Base-by-base conservation (phyloP, 2,888 invertebrate species). In the Agapostemon virescens region DNA sequence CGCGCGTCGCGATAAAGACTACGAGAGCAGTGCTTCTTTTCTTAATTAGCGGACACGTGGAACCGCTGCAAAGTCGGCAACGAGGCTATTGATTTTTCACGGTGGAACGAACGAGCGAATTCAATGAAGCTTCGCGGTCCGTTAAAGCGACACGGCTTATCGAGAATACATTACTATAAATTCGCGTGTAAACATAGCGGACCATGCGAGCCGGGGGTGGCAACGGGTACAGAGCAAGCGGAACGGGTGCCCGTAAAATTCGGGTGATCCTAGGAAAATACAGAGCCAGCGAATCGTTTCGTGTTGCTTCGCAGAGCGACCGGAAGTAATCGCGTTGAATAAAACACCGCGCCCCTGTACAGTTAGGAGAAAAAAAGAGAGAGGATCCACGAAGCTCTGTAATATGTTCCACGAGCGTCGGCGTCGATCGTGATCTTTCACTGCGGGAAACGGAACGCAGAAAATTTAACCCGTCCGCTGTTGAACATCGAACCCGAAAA, bases 91-190 rank as follows among this genome's bases (percentile, higher is more conserved):
- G 82, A 66, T 79, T 77, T 69, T 74, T 70, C 64, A 33, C 67
- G 64, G 36, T 11, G 38, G 49, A 64, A 52, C 49, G 76, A 42
- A 71, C 52, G 76, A 69, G 40, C 71, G 80, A 69, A 80, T 84
- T 85, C 81, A 84, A 82, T 84, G 86, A 89, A 88, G 84, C 84
- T 88, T 88, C 84, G 88, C 89, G 88, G 81, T 85, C 83, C 84
- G 84, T 89, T 88, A 86, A 89, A 86, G 84, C 88, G 86, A 77
- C 81, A 84, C 81, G 88, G 88, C 84, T 88, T 88, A 88, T 88
- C 88, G 88, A 85, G 84, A 88, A 88, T 84, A 80, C 88, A 86
- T 88, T 88, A 85, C 88, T 84, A 85, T 88, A 88, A 88, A 88
- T 88, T 87, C 77, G 36, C 79, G 81, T 82, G 85, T 88, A 88